Conservation (phyloP, 2,888 invertebrate species). For the Trileptium ribeirensis region DNA sequence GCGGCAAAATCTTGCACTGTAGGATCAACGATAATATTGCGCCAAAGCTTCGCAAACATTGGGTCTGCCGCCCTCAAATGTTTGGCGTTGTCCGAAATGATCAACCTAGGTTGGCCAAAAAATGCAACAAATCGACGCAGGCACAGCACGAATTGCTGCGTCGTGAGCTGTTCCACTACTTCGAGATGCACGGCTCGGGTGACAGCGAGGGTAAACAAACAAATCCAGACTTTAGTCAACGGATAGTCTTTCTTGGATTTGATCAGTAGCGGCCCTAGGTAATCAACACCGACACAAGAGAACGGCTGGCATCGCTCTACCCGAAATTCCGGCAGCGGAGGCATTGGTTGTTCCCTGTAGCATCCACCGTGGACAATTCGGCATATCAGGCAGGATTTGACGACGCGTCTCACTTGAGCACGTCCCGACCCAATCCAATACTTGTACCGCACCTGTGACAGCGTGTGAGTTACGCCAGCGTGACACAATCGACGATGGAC, state of each 20-base stretch:
- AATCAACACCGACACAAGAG: constrained; percentile 6
- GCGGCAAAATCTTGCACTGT: not conserved
- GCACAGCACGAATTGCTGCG: constrained; percentile 44
- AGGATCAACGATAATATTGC: not conserved
- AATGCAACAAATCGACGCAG: constrained; percentile 43
- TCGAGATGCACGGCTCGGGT: constrained; percentile 21
- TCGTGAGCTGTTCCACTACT: constrained; percentile 37
- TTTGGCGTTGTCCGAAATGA: constrained; percentile 52
- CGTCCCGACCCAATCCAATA: constrained; percentile 22
- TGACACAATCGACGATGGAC: not conserved
- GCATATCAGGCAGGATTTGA: constrained; percentile 14
- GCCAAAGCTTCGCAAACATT: constrained; percentile 34
- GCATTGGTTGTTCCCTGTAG: not conserved
- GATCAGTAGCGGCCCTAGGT: not conserved
- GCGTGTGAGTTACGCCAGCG: constrained; percentile 20
- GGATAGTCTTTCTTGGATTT: too few relatives aligned
- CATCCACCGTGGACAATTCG: constrained; percentile 18
- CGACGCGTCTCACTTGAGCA: constrained; percentile 16
- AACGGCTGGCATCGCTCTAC: constrained; percentile 13
- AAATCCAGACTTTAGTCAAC: constrained; percentile 20
- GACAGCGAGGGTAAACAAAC: constrained; percentile 18
- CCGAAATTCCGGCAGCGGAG: constrained; percentile 23
- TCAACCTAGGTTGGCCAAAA: constrained; percentile 42
- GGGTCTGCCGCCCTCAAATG: constrained; percentile 43
- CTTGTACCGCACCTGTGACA: constrained; percentile 8